phyloP scores from a whole-genome alignment of 2,888 invertebrate genomes.

The Lydus trimaculatus region DNA sequence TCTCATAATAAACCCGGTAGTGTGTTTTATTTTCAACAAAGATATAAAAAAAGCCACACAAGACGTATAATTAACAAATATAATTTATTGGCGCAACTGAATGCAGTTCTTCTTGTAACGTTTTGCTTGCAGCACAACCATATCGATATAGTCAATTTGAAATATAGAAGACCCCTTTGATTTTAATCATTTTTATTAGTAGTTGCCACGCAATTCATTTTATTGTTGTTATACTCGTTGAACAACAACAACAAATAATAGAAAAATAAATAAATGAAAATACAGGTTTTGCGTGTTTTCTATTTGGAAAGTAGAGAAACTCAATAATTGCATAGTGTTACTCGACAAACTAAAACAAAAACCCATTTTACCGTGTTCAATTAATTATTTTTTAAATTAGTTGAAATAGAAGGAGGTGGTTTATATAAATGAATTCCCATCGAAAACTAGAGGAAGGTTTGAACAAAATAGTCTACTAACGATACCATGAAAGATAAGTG shows the following conservation, averaged over 20 bases:
- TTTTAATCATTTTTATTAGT: background rate
- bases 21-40: background rate
- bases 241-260: background rate
- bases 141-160: background rate
- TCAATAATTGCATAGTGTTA: constrained; percentile 1
- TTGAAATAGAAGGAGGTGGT: background rate
- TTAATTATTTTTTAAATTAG: constrained; percentile 4
- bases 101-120: background rate
- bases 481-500: background rate
- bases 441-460: background rate
- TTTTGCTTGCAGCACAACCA: background rate
- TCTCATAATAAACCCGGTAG: background rate
- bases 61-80: background rate
- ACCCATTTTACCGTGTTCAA: background rate
- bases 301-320: background rate
- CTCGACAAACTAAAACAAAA: background rate
- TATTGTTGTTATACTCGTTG: background rate
- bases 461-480: background rate
- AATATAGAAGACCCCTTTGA: background rate
- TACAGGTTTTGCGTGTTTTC: background rate
- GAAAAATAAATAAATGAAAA: background rate
- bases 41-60: background rate
- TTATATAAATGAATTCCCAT: background rate
- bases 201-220: background rate
- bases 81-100: background rate